Evolutionary conservation across 1,140 invertebrate species (phyloP).

Genomic region (Cherax destructor): DNA sequence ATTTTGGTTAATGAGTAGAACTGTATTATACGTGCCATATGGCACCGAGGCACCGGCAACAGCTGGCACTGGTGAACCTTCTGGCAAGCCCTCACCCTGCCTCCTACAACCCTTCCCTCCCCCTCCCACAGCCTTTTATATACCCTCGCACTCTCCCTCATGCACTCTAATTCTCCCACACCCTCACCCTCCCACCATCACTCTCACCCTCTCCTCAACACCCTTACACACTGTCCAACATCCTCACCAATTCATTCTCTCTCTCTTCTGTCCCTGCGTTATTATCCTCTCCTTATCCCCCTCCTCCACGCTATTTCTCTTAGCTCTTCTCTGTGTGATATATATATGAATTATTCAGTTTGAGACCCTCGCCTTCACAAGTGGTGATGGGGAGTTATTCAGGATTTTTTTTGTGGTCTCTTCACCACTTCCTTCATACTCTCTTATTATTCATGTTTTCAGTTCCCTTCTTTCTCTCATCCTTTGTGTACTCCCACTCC

Average conservation of each 20-base stretch:
- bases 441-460: not conserved
- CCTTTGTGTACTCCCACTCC: not conserved
- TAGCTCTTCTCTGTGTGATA: not conserved
- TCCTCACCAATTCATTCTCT: not conserved
- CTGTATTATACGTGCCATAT: no score
- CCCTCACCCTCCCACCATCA: not conserved
- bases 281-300: no score
- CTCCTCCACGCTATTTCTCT: no score
- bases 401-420: not conserved
- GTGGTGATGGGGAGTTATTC: not conserved
- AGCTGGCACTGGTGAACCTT: no score
- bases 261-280: not conserved
- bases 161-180: no score
- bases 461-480: not conserved
- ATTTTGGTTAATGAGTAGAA: no score
- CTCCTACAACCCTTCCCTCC: no score
- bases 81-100: no score
- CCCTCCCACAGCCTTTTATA: not conserved
- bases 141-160: not conserved
- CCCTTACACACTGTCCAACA: not conserved
- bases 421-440: not conserved
- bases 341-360: not conserved
- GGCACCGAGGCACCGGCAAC: no score
- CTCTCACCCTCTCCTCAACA: no score
- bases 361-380: not conserved